A percentile compares a stretch with the other conserved stretches of the same genome.
phyloP scores from a whole-genome alignment of 2,797 vertebrate genomes.

The Synaphobranchus kaupii region DNA sequence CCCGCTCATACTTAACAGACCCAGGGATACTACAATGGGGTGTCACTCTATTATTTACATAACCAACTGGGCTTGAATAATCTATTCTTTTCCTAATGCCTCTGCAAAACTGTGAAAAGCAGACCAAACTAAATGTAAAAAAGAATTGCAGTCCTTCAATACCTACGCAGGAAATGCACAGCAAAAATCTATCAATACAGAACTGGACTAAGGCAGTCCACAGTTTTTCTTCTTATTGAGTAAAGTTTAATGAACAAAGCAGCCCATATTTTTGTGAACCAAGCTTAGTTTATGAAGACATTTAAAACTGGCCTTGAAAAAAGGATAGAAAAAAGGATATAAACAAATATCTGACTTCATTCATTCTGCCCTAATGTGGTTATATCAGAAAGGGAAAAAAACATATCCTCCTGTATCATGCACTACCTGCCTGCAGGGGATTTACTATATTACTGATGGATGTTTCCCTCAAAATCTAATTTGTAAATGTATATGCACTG shows the following conservation, averaged over 20 bases:
- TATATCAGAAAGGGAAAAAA: constrained; percentile 62
- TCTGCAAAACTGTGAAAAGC: not conserved
- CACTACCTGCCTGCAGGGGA: constrained; percentile 64
- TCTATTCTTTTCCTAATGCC: not conserved
- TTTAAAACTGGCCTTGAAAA: constrained; percentile 39
- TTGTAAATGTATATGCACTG: constrained; percentile 58
- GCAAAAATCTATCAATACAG: constrained; percentile 28
- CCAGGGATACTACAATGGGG: not conserved
- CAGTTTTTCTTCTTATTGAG: constrained; percentile 38
- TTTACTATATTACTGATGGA: constrained; percentile 63
- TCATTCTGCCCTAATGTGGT: constrained; percentile 50
- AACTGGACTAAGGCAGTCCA: constrained; percentile 27
- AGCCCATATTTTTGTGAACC: constrained; percentile 41
- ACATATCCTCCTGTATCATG: constrained; percentile 62
- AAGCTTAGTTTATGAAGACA: constrained; percentile 37
- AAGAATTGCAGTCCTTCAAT: not conserved
- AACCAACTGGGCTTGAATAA: not conserved
- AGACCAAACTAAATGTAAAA: constrained; percentile 27
- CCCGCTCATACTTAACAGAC: not conserved
- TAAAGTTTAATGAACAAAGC: constrained; percentile 45
- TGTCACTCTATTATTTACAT: not conserved
- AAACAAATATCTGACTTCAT: constrained; percentile 53
- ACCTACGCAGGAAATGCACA: constrained; percentile 21
- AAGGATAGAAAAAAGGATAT: constrained; percentile 17
- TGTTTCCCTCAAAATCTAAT: constrained; percentile 60